phyloP scores from a whole-genome alignment of 2,797 vertebrate genomes.

The Nasua narica region DNA sequence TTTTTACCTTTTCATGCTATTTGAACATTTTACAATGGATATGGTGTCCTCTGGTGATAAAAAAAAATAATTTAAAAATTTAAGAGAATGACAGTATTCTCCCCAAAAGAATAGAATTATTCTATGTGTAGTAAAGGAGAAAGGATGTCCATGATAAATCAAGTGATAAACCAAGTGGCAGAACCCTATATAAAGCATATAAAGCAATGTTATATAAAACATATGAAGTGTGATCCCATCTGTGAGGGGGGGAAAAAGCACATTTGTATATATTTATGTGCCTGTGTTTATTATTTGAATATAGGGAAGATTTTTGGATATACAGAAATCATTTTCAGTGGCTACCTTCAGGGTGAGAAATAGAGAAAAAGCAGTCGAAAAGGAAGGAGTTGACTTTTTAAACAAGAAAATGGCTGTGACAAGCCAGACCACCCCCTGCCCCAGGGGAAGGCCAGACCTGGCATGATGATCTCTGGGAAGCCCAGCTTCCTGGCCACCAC shows the following conservation, averaged over 20 bases:
- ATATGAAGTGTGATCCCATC: neutral
- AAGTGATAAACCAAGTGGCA: neutral
- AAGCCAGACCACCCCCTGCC: neutral
- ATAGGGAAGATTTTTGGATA: neutral
- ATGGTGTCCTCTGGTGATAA: neutral
- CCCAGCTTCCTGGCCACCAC: conserved; percentile 96
- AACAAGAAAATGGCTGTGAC: neutral
- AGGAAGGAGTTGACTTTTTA: neutral
- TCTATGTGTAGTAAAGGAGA: neutral
- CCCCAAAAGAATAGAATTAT: neutral
- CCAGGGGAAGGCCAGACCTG: conserved; percentile 80
- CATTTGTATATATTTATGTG: neutral
- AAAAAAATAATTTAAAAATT: neutral
- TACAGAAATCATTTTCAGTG: neutral
- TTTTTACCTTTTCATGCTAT: neutral
- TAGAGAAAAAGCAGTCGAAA: neutral
- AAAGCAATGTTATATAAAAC: neutral
- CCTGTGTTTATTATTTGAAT: neutral
- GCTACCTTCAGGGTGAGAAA: neutral
- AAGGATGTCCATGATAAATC: neutral
- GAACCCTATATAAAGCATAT: neutral
- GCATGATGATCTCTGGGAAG: conserved; percentile 99
- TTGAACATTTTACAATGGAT: neutral
- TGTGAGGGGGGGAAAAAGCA: fast-evolving
- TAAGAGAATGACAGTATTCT: conserved; percentile 11